Conservation (phyloP, 2,888 invertebrate species). For the Ochlodes sylvanus region DNA sequence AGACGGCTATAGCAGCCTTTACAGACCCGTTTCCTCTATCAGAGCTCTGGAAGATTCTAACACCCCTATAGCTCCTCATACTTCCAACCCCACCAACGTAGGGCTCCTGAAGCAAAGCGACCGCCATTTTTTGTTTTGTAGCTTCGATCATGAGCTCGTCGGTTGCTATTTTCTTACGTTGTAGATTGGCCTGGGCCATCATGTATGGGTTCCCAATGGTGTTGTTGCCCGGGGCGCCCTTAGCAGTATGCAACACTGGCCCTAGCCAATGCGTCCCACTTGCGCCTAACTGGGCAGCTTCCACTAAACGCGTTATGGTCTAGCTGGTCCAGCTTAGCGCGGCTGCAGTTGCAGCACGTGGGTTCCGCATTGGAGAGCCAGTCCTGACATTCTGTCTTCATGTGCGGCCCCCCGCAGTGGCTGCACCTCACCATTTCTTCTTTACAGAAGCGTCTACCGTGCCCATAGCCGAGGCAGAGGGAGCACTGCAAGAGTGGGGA, state of each 20-base stretch:
- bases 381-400: conserved; percentile 6
- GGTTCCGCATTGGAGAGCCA: neutral
- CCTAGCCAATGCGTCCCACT: conserved; percentile 12
- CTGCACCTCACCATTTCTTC: conserved; percentile 16
- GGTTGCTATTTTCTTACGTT: neutral
- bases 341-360: conserved; percentile 23
- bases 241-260: conserved; percentile 27
- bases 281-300: neutral
- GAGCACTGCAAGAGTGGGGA: conserved; percentile 33
- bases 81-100: conserved; percentile 13
- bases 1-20: conserved; percentile 31
- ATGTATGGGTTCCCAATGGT: neutral
- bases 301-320: conserved; percentile 27
- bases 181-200: conserved; percentile 15
- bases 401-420: conserved; percentile 31
- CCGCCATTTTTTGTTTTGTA: neutral
- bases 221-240: neutral
- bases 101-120: conserved; percentile 17
- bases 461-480: conserved; percentile 28
- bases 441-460: conserved; percentile 10
- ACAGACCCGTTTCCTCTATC: conserved; percentile 14
- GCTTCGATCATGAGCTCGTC: conserved; percentile 1
- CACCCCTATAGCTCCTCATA: conserved; percentile 12
- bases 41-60: conserved; percentile 25
- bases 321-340: neutral